These are phyloP conservation scores for Brachypalpus laphriformis DNA, from an alignment of 2,888 invertebrate genomes.

Conservation along the genomic window DNA sequence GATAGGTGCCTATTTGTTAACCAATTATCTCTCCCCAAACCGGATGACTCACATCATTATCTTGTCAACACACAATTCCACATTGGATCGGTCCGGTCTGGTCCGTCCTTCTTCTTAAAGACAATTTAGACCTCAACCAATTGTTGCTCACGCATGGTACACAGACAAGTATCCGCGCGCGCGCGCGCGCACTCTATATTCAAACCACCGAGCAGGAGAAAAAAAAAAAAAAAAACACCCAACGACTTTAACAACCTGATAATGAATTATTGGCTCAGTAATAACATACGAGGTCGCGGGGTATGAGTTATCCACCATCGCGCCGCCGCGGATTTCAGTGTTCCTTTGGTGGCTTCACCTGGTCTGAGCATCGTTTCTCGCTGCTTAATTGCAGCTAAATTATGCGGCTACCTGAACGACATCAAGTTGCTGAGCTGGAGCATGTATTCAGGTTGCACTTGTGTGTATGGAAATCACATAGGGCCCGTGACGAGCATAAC, in stretches of 20 bases:
- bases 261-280: slow-evolving; percentile 73
- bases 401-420: slow-evolving; percentile 73
- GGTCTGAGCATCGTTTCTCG: slow-evolving; percentile 60
- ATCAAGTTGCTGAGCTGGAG: slow-evolving; percentile 19
- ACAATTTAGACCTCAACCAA: slow-evolving; percentile 73
- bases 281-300: slow-evolving; percentile 71
- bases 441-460: slow-evolving; percentile 38
- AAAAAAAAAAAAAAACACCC: slow-evolving; percentile 14
- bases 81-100: slow-evolving; percentile 29
- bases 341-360: slow-evolving; percentile 35
- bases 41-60: slow-evolving; percentile 74
- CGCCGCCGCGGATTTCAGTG: slow-evolving; percentile 15
- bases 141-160: slow-evolving; percentile 62
- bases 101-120: slow-evolving; percentile 20
- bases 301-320: slow-evolving; percentile 14
- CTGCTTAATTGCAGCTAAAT: slow-evolving; percentile 74
- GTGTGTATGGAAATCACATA: slow-evolving; percentile 68
- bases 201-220: background rate
- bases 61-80: slow-evolving; percentile 72
- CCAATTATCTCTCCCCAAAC: slow-evolving; percentile 72
- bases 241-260: slow-evolving; percentile 69
- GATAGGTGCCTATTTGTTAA: slow-evolving; percentile 74
- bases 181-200: slow-evolving; percentile 24
- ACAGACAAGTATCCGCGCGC: slow-evolving; percentile 7
- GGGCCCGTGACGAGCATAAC: slow-evolving; percentile 59